Percentiles rank a stretch among this genome's conserved stretches.
Conservation (phyloP, 1,140 invertebrate species). For the Drosophila pruinosa region DNA sequence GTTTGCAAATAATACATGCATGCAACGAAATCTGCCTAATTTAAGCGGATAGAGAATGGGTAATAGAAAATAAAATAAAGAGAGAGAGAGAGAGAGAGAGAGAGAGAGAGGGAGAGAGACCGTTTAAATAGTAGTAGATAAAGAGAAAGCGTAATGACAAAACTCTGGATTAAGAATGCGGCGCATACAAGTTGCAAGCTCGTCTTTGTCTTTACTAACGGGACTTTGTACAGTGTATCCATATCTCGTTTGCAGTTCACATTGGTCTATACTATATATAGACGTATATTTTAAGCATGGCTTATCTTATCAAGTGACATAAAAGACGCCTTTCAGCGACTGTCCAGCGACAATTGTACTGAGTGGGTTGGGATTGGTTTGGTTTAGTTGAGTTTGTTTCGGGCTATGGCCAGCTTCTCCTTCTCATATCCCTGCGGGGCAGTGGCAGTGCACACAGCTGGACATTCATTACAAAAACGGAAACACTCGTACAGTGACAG, state of each 20-base stretch:
- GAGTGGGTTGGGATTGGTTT: slow-evolving; percentile 44
- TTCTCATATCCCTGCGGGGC: slow-evolving; percentile 55
- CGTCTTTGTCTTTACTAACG: slow-evolving; percentile 47
- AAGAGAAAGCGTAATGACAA: slow-evolving; percentile 74
- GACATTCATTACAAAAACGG: slow-evolving; percentile 80
- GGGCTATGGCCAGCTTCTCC: slow-evolving; percentile 20
- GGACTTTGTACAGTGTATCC: slow-evolving; percentile 25
- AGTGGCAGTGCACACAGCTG: slow-evolving; percentile 71
- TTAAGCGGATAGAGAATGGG: slow-evolving; percentile 32
- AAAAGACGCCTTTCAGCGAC: slow-evolving; percentile 77
- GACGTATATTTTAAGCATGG: slow-evolving; percentile 76
- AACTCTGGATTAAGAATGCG: slow-evolving; percentile 76
- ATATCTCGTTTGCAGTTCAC: slow-evolving; percentile 25
- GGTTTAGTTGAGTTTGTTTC: slow-evolving; percentile 36
- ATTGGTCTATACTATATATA: slow-evolving; percentile 35
- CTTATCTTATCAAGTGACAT: slow-evolving; percentile 78
- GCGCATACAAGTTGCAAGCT: slow-evolving; percentile 76
- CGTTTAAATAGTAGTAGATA: slow-evolving; percentile 53
- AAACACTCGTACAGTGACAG: slow-evolving; percentile 78
- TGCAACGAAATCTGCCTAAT: slow-evolving; percentile 70
- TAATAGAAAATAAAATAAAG: no score
- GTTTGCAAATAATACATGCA: background rate
- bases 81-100: background rate
- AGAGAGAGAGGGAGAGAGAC: background rate
- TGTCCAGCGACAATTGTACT: slow-evolving; percentile 59